These are phyloP conservation scores for Numenius phaeopus DNA, from an alignment of 2,797 vertebrate genomes.

Conservation along the genomic window DNA sequence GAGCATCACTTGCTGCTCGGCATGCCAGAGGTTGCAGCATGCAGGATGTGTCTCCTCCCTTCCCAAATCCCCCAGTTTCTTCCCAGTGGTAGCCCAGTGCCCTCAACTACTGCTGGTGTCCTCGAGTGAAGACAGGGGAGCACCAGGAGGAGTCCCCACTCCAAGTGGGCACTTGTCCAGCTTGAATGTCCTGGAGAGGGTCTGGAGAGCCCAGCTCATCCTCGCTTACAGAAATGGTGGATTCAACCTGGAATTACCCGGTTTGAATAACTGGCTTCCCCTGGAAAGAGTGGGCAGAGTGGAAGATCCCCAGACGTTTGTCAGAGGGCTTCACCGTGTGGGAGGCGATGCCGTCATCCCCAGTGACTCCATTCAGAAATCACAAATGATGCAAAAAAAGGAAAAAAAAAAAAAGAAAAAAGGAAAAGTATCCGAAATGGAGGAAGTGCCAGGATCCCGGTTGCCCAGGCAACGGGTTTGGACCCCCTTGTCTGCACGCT, in stretches of 20 bases:
- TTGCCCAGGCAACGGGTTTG: not conserved
- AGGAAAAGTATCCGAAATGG: not conserved
- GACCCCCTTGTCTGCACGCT: not conserved
- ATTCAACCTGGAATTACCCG: not conserved
- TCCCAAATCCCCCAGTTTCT: not conserved
- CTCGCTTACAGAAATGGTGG: accelerated
- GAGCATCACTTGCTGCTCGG: not conserved
- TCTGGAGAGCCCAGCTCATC: not conserved
- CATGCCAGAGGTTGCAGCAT: accelerated
- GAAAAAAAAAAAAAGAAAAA: not conserved
- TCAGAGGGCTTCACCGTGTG: not conserved
- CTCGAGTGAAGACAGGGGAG: accelerated
- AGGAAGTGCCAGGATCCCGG: not conserved
- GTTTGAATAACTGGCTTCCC: not conserved
- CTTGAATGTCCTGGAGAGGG: accelerated
- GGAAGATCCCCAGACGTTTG: not conserved
- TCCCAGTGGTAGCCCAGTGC: not conserved
- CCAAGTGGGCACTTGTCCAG: not conserved
- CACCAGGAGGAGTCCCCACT: not conserved
- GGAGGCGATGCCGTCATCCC: not conserved
- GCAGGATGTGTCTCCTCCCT: not conserved
- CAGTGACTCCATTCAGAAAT: not conserved
- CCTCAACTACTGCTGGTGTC: no score
- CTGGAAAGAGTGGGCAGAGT: not conserved
- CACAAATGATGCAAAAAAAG: not conserved